Evolutionary conservation across 2,797 vertebrate genomes (phyloP).

Genomic region (Bovichtus diacanthus): DNA sequence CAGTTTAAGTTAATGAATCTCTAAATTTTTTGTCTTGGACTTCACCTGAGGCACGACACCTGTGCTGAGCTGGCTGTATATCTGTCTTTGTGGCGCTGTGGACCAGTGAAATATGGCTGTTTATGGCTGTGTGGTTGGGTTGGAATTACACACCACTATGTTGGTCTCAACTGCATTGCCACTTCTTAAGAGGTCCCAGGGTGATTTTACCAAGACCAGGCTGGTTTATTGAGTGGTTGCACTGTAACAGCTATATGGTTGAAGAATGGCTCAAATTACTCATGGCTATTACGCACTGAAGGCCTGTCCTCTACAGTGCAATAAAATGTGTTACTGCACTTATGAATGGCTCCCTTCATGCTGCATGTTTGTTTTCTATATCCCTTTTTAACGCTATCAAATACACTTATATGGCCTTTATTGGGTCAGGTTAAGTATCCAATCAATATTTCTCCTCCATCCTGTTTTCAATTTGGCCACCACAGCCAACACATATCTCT

Average conservation of each 20-base stretch:
- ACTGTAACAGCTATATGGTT: constrained; percentile 67
- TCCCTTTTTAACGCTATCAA: constrained; percentile 36
- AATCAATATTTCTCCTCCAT: constrained; percentile 29
- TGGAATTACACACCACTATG: constrained; percentile 76
- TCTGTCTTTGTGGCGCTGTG: constrained; percentile 43
- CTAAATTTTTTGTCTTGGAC: constrained; percentile 36
- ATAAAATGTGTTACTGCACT: constrained; percentile 61
- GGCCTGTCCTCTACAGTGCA: constrained; percentile 57
- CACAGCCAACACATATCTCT: constrained; percentile 8
- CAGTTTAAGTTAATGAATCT: constrained; percentile 46
- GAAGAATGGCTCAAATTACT: constrained; percentile 72
- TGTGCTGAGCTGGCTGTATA: constrained; percentile 48
- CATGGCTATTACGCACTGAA: constrained; percentile 60
- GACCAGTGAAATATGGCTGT: constrained; percentile 68
- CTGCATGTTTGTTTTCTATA: constrained; percentile 53
- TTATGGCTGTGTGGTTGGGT: constrained; percentile 66
- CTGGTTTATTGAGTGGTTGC: constrained; percentile 70
- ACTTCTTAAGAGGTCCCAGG: constrained; percentile 70
- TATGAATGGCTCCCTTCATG: constrained; percentile 63
- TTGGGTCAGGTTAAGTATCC: constrained; percentile 30
- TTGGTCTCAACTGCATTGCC: constrained; percentile 65
- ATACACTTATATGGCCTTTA: constrained; percentile 18
- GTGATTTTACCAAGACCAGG: constrained; percentile 62
- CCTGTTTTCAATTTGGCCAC: constrained; percentile 25
- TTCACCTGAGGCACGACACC: constrained; percentile 75